phyloP scores from a whole-genome alignment of 2,797 vertebrate genomes.

The Sternotherus odoratus region DNA sequence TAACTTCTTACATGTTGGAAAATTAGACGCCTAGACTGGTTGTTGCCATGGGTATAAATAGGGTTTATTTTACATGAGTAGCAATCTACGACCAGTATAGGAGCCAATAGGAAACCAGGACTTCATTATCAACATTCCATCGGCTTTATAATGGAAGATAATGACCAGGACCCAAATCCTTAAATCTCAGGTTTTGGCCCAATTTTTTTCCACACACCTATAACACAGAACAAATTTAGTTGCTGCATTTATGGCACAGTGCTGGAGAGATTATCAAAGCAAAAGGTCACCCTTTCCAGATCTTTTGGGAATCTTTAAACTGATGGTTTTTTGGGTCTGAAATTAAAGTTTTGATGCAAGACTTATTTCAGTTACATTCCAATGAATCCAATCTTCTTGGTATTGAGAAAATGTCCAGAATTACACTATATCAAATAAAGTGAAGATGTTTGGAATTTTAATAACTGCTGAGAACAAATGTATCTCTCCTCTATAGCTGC shows the following conservation, averaged over 20 bases:
- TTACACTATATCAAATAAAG: constrained; percentile 72
- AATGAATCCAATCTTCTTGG: constrained; percentile 35
- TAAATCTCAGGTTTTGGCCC: background rate
- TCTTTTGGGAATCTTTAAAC: constrained; percentile 31
- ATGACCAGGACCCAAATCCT: constrained; percentile 11
- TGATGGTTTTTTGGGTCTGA: constrained; percentile 11
- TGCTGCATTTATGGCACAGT: background rate
- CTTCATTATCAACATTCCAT: constrained; percentile 38
- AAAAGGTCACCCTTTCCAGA: constrained; percentile 14
- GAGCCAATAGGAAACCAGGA: background rate
- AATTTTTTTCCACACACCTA: background rate
- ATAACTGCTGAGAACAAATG: constrained; percentile 61
- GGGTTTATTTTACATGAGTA: background rate
- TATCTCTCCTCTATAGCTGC: constrained; percentile 29
- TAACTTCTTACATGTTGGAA: background rate
- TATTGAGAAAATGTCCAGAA: constrained; percentile 55
- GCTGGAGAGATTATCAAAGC: background rate
- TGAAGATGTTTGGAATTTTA: constrained; percentile 65
- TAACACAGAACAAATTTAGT: background rate
- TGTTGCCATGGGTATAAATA: background rate
- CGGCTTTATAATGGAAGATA: constrained; percentile 11
- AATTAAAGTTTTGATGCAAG: constrained; percentile 26
- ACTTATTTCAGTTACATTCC: constrained; percentile 48
- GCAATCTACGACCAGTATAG: background rate
- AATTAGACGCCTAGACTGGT: background rate